Evolutionary conservation across 2,113 vertebrate genomes (phyloP).

Genomic region (Onychorhynchus coronatus): DNA sequence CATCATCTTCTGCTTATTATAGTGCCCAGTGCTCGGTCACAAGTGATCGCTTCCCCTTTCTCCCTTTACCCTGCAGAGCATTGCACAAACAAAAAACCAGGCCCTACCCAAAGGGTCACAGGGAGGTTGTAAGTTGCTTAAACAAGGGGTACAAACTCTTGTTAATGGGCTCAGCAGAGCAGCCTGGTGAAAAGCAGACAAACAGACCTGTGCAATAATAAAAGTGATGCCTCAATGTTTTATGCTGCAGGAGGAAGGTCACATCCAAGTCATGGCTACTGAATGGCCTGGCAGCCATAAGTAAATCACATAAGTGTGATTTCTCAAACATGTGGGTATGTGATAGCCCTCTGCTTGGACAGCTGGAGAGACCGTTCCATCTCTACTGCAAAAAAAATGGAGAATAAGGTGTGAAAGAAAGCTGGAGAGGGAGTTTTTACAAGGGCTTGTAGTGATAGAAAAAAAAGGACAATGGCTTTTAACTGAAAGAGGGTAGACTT

Average conservation of each 20-base stretch:
- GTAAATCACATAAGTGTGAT: rapidly evolving
- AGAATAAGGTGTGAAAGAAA: neutral
- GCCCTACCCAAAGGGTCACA: neutral
- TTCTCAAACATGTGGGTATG: rapidly evolving
- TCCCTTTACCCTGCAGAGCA: neutral
- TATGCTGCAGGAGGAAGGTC: neutral
- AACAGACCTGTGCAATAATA: neutral
- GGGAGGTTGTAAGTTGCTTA: neutral
- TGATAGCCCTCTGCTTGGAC: neutral
- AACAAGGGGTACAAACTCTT: neutral
- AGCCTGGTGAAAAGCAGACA: neutral
- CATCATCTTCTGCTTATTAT: neutral
- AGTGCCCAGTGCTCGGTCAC: neutral
- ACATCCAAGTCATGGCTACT: neutral
- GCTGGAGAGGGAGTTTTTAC: neutral
- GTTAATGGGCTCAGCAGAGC: neutral
- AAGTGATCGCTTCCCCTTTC: conserved; percentile 26
- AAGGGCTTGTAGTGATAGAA: neutral
- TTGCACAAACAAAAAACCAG: neutral
- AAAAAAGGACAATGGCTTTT: neutral
- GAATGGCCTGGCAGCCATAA: neutral
- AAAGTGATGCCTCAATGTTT: neutral
- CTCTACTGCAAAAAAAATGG: neutral
- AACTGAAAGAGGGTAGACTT: neutral
- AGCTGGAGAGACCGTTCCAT: neutral